Percentiles rank a stretch among this genome's conserved stretches.
Evolutionary conservation across 2,113 vertebrate species (phyloP).

Genomic region (Cynopterus brachyotis): DNA sequence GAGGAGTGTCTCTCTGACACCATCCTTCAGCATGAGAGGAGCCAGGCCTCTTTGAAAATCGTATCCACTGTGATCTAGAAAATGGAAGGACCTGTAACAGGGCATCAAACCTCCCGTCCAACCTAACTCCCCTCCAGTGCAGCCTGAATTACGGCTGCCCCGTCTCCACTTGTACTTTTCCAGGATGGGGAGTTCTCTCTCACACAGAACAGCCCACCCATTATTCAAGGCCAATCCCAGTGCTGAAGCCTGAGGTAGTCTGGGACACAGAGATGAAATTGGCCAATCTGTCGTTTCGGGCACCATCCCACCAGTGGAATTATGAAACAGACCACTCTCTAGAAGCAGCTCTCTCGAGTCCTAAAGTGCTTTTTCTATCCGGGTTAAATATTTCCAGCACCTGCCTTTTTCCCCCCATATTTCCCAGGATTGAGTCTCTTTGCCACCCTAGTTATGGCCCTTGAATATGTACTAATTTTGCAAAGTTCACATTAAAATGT

Average conservation of each 20-base stretch:
- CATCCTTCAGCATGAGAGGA: neutral
- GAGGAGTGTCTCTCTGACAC: neutral
- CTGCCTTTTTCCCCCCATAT: rapidly evolving
- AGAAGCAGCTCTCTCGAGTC: neutral
- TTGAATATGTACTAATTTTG: neutral
- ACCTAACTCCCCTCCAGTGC: neutral
- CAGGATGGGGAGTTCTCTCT: too few species aligned
- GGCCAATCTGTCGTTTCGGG: neutral
- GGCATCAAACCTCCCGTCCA: neutral
- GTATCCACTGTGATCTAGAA: neutral
- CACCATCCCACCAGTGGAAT: neutral
- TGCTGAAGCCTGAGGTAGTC: neutral
- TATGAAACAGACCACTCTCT: neutral
- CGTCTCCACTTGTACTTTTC: neutral
- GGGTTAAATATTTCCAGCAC: neutral
- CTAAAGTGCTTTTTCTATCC: neutral
- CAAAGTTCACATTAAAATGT: neutral
- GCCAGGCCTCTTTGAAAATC: neutral
- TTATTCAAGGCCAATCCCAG: neutral
- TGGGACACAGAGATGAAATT: neutral
- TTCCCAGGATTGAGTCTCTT: neutral
- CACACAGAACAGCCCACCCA: neutral
- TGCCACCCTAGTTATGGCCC: neutral
- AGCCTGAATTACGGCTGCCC: neutral
- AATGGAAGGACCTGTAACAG: neutral